These are phyloP conservation scores for Cirrhinus mrigala DNA, from an alignment of 2,797 vertebrate species.

Conservation along the genomic window DNA sequence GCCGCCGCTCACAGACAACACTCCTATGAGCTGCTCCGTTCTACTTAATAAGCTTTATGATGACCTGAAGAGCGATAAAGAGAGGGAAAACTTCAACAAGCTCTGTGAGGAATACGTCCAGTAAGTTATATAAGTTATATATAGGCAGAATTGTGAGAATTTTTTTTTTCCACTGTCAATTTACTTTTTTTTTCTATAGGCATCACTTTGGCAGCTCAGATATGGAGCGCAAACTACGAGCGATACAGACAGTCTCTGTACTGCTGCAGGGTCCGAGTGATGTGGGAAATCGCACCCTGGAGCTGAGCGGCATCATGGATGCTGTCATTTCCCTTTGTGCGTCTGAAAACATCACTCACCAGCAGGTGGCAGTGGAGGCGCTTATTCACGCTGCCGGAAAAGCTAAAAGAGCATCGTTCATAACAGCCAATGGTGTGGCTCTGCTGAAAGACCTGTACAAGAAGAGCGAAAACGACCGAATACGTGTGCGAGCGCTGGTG, in stretches of 20 bases:
- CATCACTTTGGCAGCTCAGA: slow-evolving; percentile 83
- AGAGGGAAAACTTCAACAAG: slow-evolving; percentile 92
- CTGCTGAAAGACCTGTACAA: slow-evolving; percentile 98
- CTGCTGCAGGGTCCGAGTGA: slow-evolving; percentile 95
- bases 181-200: slow-evolving; percentile 69
- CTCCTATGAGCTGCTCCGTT: slow-evolving; percentile 92
- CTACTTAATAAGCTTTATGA: slow-evolving; percentile 93
- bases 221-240: slow-evolving; percentile 84
- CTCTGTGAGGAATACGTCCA: slow-evolving; percentile 92
- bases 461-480: slow-evolving; percentile 92
- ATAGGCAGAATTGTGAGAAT: not conserved
- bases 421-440: slow-evolving; percentile 92
- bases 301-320: slow-evolving; percentile 94
- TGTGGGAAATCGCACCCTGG: slow-evolving; percentile 90
- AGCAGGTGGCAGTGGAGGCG: slow-evolving; percentile 95
- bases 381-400: slow-evolving; percentile 95
- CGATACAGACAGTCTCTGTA: slow-evolving; percentile 93
- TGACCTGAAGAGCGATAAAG: slow-evolving; percentile 90
- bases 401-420: slow-evolving; percentile 95
- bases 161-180: not conserved
- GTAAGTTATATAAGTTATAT: slow-evolving; percentile 72
- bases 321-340: slow-evolving; percentile 90
- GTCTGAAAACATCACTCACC: slow-evolving; percentile 86
- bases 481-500: slow-evolving; percentile 95
- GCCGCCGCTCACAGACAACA: slow-evolving; percentile 87